Percentiles rank a stretch among this genome's conserved stretches.
phyloP scores from a whole-genome alignment of 1,140 invertebrate species.

The Drosophila punjabiensis region DNA sequence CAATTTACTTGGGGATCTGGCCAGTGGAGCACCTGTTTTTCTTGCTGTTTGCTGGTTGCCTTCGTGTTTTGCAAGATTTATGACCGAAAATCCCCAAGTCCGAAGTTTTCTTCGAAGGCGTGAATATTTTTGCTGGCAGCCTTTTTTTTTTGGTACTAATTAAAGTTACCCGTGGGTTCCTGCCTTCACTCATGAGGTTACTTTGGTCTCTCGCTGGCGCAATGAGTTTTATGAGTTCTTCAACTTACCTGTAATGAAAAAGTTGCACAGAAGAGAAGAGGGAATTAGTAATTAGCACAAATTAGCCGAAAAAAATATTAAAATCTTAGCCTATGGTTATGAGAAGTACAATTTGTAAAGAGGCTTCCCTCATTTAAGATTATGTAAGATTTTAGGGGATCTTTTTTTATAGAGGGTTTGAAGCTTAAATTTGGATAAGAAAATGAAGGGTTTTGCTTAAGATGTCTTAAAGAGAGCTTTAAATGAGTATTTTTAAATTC shows the following conservation, averaged over 20 bases:
- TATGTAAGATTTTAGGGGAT: constrained; percentile 10
- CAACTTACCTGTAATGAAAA: constrained; percentile 79
- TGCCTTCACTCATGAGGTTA: constrained; percentile 34
- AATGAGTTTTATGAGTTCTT: constrained; percentile 59
- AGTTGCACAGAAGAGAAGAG: constrained; percentile 50
- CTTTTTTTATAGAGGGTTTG: not conserved
- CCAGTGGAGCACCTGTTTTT: constrained; percentile 61
- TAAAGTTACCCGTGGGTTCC: constrained; percentile 56
- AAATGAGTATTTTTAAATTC: too few species aligned
- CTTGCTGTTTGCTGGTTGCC: constrained; percentile 43
- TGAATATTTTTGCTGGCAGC: constrained; percentile 54
- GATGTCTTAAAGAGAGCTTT: too few species aligned
- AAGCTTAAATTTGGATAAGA: not conserved
- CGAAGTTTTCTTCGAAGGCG: constrained; percentile 55
- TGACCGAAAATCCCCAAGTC: constrained; percentile 31
- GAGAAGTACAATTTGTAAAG: constrained; percentile 22
- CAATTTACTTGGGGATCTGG: constrained; percentile 63
- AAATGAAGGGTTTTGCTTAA: not conserved
- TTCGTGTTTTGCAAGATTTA: constrained; percentile 64
- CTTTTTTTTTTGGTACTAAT: constrained; percentile 50
- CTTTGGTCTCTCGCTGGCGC: constrained; percentile 45
- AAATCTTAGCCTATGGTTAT: constrained; percentile 50
- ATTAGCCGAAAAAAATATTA: constrained; percentile 53
- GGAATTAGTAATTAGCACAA: constrained; percentile 75
- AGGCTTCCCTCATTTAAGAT: constrained; percentile 17